Conservation (phyloP, 2,113 vertebrate species). For the Seriola aureovittata region DNA sequence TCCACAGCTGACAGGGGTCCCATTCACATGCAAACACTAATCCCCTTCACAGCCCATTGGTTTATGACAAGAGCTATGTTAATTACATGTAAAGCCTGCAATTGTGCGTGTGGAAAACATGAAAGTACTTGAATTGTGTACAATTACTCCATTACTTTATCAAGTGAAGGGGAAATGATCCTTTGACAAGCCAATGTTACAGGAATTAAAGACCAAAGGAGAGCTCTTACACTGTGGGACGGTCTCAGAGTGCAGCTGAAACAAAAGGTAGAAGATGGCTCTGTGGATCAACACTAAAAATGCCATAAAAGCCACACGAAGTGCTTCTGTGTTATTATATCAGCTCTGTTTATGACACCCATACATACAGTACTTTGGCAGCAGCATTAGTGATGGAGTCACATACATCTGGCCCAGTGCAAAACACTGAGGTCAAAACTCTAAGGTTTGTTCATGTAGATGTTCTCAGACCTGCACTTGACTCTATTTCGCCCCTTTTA, state of each 20-base stretch:
- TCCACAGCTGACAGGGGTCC: constrained; percentile 71
- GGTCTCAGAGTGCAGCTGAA: constrained; percentile 3
- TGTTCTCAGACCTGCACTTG: constrained; percentile 15
- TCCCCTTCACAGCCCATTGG: constrained; percentile 72
- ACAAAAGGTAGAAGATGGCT: background rate
- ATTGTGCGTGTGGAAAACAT: constrained; percentile 67
- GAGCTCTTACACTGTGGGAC: background rate
- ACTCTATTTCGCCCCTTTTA: constrained; percentile 1
- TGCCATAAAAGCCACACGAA: background rate
- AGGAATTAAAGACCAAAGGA: constrained; percentile 35
- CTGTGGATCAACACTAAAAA: background rate
- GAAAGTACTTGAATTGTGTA: constrained; percentile 59
- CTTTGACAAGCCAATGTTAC: constrained; percentile 41
- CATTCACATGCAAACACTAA: constrained; percentile 77
- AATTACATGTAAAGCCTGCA: constrained; percentile 77
- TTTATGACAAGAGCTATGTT: constrained; percentile 72
- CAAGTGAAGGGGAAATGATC: constrained; percentile 49
- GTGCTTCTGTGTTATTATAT: background rate
- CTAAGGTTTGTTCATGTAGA: background rate
- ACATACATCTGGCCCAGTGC: too few species aligned
- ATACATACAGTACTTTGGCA: background rate
- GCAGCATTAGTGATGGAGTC: background rate
- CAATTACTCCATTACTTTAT: constrained; percentile 61
- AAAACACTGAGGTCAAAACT: too few species aligned
- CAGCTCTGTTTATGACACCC: constrained; percentile 8